Conservation (phyloP, 2,797 vertebrate species). For the Aphelocoma californica region DNA sequence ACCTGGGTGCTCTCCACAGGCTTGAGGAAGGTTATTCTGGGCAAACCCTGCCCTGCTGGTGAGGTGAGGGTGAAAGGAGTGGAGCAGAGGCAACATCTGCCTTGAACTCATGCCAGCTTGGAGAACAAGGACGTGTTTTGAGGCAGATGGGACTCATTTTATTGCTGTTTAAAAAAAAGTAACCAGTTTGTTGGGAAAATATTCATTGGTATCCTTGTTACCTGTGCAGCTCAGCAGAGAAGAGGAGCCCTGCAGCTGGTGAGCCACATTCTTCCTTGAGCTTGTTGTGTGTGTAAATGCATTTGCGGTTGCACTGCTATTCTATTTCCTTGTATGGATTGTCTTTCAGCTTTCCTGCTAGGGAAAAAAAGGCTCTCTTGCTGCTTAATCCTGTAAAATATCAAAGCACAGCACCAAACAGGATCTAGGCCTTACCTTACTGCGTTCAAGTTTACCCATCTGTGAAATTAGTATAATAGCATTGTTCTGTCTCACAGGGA, state of each 20-base stretch:
- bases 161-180: not conserved
- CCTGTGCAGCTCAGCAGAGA: not conserved
- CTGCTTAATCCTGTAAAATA: conserved; percentile 25
- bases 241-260: not conserved
- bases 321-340: not conserved
- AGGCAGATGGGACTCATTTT: not conserved
- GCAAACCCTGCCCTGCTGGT: not conserved
- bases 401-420: conserved; percentile 1
- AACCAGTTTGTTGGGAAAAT: not conserved
- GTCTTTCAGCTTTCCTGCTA: not conserved
- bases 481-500: conserved; percentile 59
- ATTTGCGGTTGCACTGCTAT: not conserved
- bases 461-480: conserved; percentile 68
- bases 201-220: not conserved
- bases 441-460: conserved; percentile 30
- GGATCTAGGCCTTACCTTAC: conserved; percentile 46
- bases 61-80: not conserved
- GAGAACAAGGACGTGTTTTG: not conserved
- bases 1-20: not conserved
- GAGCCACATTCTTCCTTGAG: not conserved
- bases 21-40: not conserved
- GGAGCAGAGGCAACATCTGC: conserved; percentile 10
- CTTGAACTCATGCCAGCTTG: not conserved
- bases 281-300: not conserved
- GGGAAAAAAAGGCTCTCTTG: not conserved